Evolutionary conservation across 2,113 vertebrate species (phyloP).

Genomic region (Barbus barbus): DNA sequence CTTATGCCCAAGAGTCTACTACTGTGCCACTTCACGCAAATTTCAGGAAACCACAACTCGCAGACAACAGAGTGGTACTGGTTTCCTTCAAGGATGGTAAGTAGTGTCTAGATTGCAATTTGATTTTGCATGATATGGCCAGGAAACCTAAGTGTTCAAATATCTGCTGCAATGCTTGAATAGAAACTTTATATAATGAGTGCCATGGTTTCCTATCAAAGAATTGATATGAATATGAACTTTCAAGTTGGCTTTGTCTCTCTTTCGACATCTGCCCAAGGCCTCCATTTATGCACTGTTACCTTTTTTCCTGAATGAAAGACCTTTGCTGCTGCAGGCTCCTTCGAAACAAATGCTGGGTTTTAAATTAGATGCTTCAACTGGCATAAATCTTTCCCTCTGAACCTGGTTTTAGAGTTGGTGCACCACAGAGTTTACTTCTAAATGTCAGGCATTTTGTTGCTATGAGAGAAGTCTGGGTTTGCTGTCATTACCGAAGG

Average conservation of each 20-base stretch:
- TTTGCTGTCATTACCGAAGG: slow-evolving; percentile 53
- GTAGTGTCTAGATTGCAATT: slow-evolving; percentile 56
- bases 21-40: slow-evolving; percentile 80
- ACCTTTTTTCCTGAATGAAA: slow-evolving; percentile 39
- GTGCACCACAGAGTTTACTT: slow-evolving; percentile 47
- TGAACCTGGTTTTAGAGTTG: slow-evolving; percentile 54
- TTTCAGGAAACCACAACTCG: slow-evolving; percentile 81
- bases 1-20: slow-evolving; percentile 72
- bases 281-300: slow-evolving; percentile 19
- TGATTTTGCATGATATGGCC: slow-evolving; percentile 26
- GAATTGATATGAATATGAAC: slow-evolving; percentile 12
- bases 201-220: background rate
- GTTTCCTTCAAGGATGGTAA: slow-evolving; percentile 88
- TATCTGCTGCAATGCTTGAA: slow-evolving; percentile 29
- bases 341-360: slow-evolving; percentile 39
- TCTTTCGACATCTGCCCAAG: slow-evolving; percentile 47
- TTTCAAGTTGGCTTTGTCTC: slow-evolving; percentile 48
- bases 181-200: no score
- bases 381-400: slow-evolving; percentile 54
- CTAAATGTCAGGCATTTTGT: slow-evolving; percentile 40
- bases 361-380: slow-evolving; percentile 53
- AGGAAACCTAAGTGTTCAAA: slow-evolving; percentile 25
- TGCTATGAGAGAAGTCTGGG: slow-evolving; percentile 54
- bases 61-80: slow-evolving; percentile 80
- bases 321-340: slow-evolving; percentile 32